Base-by-base conservation (phyloP, 2,113 vertebrate genomes). In the Burhinus oedicnemus region DNA sequence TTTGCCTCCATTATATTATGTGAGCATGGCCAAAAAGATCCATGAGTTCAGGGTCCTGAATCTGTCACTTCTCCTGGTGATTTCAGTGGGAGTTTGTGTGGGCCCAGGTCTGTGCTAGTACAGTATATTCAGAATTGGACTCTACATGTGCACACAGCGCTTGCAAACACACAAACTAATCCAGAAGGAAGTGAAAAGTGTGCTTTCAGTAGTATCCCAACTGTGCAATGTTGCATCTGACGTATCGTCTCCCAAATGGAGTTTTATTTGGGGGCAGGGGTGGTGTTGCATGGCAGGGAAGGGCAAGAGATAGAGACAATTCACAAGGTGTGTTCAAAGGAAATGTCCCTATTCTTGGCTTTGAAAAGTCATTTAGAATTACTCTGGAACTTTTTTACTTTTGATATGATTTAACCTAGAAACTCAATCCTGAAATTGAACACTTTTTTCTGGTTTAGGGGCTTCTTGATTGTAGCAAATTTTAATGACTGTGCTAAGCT, bases 1-100 rank as follows among this genome's bases (percentile, higher is more conserved):
- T 92, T 78, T 92, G 51, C 29, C 14, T 78, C 15, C 0, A 0
- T 54, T 71, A 0, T 5, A 0, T 40, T 76, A 32, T 5, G 7
- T 65, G 29, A 69, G 7, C 34, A 2, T 49, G 29, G 32, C 58
- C 51, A 34, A 23, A 58, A 22, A 68, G 40, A 8, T 27, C 4
- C 5, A 6, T 12, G 45, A 60, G 20, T 55, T 58, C 29, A 64
- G 23, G 5, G 10, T 55, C 14, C 60, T 34, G 55, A 92, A 47
- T 23, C 19, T 49, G 21, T 40, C 9, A 5, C 22, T 42, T 42
- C 15, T 61, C 51, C 26, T 2, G 0, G 7, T 62, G 64, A 42
- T 61, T 76, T 83, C 45, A 42, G 6, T 55, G 32, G 40, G 58
- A 58, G 9, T 45, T 83, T 49, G 2, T 42, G 18, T 22, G 21